Base-by-base conservation (phyloP, 2,797 vertebrate species). In the Lepilemur ruficaudatus region DNA sequence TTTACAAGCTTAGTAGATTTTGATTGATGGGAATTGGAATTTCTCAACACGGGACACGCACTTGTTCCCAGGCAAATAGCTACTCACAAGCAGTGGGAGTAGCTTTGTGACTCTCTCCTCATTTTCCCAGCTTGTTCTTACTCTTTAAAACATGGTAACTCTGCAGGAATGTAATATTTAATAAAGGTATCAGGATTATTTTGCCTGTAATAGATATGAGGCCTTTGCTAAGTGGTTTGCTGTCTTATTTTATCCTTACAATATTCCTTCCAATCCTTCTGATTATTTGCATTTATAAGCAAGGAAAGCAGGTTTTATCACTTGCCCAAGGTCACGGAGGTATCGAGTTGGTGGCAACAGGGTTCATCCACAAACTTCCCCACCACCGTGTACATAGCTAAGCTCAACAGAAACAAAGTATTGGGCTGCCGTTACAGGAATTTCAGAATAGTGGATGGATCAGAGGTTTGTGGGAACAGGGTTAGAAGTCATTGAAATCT, bases 1-100 rank as follows among this genome's bases (percentile, higher is more conserved):
- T 93, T 92, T 90, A 93, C 2, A 88, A 84, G 55, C 38, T 75
- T 90, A 41, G 59, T 35, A 83, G 75, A 63, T 81, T 75, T 78
- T 85, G 63, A 89, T 48, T 43, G 43, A 87, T 55, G 7, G 32
- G 13, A 11, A 4, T 23, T 78, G 52, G 35, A 32, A 15, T 85
- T 83, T 91, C 23, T 80, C 41, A 94, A 48, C 55, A 70, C 13
- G 7, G 57, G 35, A 72, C 38, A 75, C 4, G 11, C 14, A 50
- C 12, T 93, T 83, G 25, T 79, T 87, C 32, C 7, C 15, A 55
- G 48, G 35, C 1, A 18, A 52, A 9, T 4, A 61, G 73, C 52
- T 67, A 46, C 38, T 96, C 12, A 30, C 7, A 55, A 52, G 32
- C 15, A 67, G 14, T 55, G n/a, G 43, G 12, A 13, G n/a, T 61